Evolutionary conservation across 2,888 invertebrate genomes (phyloP).

Genomic region (Schizaphis graminum): DNA sequence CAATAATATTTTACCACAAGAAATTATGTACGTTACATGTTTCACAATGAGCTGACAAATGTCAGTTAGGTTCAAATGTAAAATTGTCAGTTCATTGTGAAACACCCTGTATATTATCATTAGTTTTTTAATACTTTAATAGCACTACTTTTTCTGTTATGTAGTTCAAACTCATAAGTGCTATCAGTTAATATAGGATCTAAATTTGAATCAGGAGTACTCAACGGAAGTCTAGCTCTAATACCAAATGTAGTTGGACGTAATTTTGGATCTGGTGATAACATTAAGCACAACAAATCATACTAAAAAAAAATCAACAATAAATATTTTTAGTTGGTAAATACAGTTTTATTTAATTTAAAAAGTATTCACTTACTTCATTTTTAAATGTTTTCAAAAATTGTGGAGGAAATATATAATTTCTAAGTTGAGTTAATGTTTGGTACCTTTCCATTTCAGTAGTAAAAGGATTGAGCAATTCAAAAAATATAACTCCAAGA

Average conservation of each 20-base stretch:
- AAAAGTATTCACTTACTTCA: conserved; percentile 75
- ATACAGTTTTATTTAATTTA: conserved; percentile 24
- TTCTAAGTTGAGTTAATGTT: conserved; percentile 78
- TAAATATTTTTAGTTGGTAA: conserved; percentile 57
- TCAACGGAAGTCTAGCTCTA: conserved; percentile 75
- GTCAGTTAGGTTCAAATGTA: too few species aligned
- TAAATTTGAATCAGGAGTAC: conserved; percentile 18
- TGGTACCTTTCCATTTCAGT: conserved; percentile 91
- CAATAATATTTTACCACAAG: neutral
- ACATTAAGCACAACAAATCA: conserved; percentile 82
- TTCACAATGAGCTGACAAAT: too few species aligned
- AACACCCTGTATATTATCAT: neutral
- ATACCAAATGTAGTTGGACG: conserved; percentile 85
- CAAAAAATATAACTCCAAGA: conserved; percentile 93
- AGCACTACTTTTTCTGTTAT: conserved; percentile 65
- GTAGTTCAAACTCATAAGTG: conserved; percentile 68
- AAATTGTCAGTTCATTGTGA: too few species aligned
- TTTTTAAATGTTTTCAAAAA: conserved; percentile 78
- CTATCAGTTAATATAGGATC: conserved; percentile 48
- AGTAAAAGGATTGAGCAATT: conserved; percentile 88
- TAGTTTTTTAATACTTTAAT: neutral
- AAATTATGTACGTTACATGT: conserved; percentile 30
- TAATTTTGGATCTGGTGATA: conserved; percentile 79
- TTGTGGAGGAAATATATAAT: conserved; percentile 78
- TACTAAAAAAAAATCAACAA: conserved; percentile 73